phyloP scores from a whole-genome alignment of 2,888 invertebrate species.

The Drosophila meridionalis region DNA sequence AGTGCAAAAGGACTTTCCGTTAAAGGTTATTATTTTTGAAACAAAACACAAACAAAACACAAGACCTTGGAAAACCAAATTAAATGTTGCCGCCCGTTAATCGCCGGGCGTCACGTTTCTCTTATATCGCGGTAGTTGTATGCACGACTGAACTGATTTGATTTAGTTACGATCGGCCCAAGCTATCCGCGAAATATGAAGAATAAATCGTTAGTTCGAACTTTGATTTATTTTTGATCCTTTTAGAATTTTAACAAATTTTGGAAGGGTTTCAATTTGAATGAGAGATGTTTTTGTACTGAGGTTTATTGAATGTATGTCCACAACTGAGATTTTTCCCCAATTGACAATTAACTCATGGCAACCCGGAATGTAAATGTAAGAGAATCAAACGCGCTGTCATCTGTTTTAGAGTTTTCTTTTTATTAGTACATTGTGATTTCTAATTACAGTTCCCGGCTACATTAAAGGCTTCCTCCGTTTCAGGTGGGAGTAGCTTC shows the following conservation, averaged over 20 bases:
- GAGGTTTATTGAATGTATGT: constrained; percentile 22
- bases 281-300: constrained; percentile 73
- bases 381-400: background rate
- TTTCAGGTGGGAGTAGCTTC: constrained; percentile 31
- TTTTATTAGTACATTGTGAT: constrained; percentile 45
- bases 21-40: constrained; percentile 31
- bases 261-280: constrained; percentile 72
- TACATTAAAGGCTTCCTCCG: constrained; percentile 36
- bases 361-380: constrained; percentile 2
- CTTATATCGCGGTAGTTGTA: constrained; percentile 50
- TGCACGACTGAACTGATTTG: constrained; percentile 47
- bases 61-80: constrained; percentile 63
- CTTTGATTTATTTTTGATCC: constrained; percentile 75
- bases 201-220: constrained; percentile 72
- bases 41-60: constrained; percentile 60
- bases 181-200: constrained; percentile 68
- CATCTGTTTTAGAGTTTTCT: constrained; percentile 9
- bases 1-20: constrained; percentile 41
- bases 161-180: constrained; percentile 54
- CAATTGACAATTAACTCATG: constrained; percentile 14
- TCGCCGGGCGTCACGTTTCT: constrained; percentile 60
- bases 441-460: constrained; percentile 60
- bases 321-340: constrained; percentile 13
- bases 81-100: constrained; percentile 62
- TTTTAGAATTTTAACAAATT: constrained; percentile 78